These are phyloP conservation scores for Pogonocherus hispidulus DNA, from an alignment of 2,888 invertebrate species.

Conservation along the genomic window DNA sequence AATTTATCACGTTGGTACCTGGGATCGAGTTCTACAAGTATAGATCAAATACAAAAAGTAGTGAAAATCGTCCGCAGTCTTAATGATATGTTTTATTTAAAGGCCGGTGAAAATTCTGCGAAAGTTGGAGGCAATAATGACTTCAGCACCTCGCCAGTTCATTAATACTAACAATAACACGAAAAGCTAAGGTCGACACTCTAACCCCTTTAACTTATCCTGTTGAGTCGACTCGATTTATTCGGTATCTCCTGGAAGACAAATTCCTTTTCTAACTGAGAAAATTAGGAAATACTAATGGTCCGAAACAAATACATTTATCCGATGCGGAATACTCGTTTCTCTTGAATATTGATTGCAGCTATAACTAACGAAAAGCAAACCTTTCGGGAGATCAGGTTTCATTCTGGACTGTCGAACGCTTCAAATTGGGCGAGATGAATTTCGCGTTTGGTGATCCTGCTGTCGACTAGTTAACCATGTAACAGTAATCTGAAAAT, in stretches of 20 bases:
- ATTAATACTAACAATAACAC: neutral
- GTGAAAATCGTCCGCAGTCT: too few relatives aligned
- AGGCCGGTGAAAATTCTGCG: neutral
- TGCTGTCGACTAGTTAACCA: too few relatives aligned
- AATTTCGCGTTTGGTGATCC: too few relatives aligned
- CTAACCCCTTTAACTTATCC: neutral
- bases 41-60: too few relatives aligned
- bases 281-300: neutral
- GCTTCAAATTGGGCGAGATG: too few relatives aligned
- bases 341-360: neutral
- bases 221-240: neutral
- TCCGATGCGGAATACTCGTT: neutral
- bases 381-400: too few relatives aligned
- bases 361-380: too few relatives aligned
- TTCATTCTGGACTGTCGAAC: too few relatives aligned
- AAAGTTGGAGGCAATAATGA: neutral
- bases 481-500: too few relatives aligned
- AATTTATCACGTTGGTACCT: too few relatives aligned
- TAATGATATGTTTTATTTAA: neutral
- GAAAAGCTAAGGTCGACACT: neutral
- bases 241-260: neutral
- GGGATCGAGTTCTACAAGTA: too few relatives aligned
- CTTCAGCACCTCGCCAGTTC: neutral
- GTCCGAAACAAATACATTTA: neutral
- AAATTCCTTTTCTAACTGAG: constrained; percentile 1